These are phyloP conservation scores for Zophobas atratus DNA, from an alignment of 1,140 invertebrate genomes.

Conservation along the genomic window DNA sequence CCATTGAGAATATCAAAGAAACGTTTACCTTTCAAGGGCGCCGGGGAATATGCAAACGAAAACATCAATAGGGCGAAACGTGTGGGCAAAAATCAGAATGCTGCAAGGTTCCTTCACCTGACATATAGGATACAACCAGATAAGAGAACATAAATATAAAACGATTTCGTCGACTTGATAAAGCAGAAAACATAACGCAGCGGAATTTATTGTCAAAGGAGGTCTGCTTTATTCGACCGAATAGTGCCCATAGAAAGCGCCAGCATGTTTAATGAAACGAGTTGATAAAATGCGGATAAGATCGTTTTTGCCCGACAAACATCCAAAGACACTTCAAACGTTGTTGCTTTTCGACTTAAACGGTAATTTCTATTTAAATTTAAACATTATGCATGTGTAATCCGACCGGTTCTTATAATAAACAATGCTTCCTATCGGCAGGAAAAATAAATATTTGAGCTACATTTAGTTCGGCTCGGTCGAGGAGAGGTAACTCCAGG, in stretches of 20 bases:
- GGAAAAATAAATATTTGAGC: conserved; percentile 37
- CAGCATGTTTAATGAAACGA: conserved; percentile 31
- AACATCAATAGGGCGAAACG: conserved; percentile 27
- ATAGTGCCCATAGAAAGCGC: not conserved
- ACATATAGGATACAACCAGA: not conserved
- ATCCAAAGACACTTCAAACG: conserved; percentile 35
- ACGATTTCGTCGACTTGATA: not conserved
- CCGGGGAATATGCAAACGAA: conserved; percentile 21
- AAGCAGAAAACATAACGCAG: not conserved
- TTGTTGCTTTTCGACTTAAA: conserved; percentile 25
- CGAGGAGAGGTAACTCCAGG: conserved; percentile 11
- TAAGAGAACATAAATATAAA: not conserved
- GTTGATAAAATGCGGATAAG: conserved; percentile 21
- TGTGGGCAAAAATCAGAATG: conserved; percentile 27
- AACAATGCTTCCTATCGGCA: conserved; percentile 34
- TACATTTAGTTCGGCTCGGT: conserved; percentile 21
- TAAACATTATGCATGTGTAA: conserved; percentile 38
- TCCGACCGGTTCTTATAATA: conserved; percentile 38
- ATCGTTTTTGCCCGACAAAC: conserved; percentile 29
- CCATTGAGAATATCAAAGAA: conserved; percentile 1
- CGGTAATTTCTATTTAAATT: conserved; percentile 39
- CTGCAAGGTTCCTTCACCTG: not conserved
- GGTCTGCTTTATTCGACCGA: not conserved
- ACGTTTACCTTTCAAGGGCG: conserved; percentile 31
- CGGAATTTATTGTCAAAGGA: not conserved